Evolutionary conservation across 2,113 vertebrate species (phyloP).

Genomic region (Tonatia bakeri): DNA sequence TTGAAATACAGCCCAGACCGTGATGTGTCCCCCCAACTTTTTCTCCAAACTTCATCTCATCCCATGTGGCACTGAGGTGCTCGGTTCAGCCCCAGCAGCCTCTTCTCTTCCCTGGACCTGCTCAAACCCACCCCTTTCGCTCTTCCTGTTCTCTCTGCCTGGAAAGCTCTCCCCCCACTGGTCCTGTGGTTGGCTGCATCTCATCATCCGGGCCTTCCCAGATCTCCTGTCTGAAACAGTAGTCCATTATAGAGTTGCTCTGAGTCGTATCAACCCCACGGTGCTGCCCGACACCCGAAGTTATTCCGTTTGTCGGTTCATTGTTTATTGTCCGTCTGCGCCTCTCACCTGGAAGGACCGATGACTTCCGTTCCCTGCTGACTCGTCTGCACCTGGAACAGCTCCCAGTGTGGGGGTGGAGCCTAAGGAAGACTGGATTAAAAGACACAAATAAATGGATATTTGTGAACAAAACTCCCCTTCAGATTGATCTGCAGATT

Average conservation of each 20-base stretch:
- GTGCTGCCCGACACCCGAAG: neutral
- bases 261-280: neutral
- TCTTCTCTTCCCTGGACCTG: neutral
- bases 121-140: neutral
- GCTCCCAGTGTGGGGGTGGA: neutral
- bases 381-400: neutral
- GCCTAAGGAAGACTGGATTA: neutral
- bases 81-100: neutral
- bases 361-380: neutral
- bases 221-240: neutral
- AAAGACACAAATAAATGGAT: neutral
- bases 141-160: neutral
- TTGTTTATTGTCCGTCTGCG: neutral
- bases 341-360: neutral
- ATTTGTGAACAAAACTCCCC: neutral
- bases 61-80: neutral
- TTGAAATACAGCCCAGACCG: neutral
- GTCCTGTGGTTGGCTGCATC: neutral
- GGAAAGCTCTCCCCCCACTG: neutral
- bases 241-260: neutral
- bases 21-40: neutral
- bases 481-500: neutral
- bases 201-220: neutral
- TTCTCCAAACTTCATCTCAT: neutral
- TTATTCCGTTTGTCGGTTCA: neutral